Evolutionary conservation across 2,888 invertebrate species (phyloP).

Genomic region (Ochropleura plecta): DNA sequence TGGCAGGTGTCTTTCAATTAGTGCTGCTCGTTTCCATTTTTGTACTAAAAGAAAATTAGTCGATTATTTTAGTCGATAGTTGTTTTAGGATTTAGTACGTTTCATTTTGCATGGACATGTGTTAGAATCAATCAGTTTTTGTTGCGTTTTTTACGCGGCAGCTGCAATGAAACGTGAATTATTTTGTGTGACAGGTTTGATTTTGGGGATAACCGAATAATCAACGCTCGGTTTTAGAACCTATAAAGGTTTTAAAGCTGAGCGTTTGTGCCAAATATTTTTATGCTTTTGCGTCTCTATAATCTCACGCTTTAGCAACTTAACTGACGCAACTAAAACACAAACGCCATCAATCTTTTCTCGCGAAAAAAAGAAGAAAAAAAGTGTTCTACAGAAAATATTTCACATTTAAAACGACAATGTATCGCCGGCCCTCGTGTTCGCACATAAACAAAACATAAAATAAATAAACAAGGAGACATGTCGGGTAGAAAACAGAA

Average conservation of each 20-base stretch:
- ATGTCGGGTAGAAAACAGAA: conserved; percentile 81
- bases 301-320: conserved; percentile 32
- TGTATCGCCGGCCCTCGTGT: conserved; percentile 68
- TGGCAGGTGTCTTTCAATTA: conserved; percentile 87
- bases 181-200: conserved; percentile 37
- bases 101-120: conserved; percentile 43
- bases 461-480: conserved; percentile 88
- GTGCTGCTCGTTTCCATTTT: conserved; percentile 61
- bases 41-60: conserved; percentile 53
- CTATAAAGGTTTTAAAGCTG: conserved; percentile 22
- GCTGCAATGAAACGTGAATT: conserved; percentile 37
- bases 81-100: conserved; percentile 52
- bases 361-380: conserved; percentile 24
- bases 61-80: conserved; percentile 54
- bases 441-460: conserved; percentile 88
- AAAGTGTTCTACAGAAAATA: conserved; percentile 68
- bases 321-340: conserved; percentile 55
- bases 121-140: conserved; percentile 48
- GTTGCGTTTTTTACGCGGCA: conserved; percentile 26
- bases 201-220: background rate
- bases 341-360: conserved; percentile 55
- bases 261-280: conserved; percentile 10
- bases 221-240: background rate
- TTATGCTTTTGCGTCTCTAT: conserved; percentile 27
- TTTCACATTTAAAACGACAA: conserved; percentile 66